Evolutionary conservation across 2,888 invertebrate genomes (phyloP).

Genomic region (Deilephila elpenor): DNA sequence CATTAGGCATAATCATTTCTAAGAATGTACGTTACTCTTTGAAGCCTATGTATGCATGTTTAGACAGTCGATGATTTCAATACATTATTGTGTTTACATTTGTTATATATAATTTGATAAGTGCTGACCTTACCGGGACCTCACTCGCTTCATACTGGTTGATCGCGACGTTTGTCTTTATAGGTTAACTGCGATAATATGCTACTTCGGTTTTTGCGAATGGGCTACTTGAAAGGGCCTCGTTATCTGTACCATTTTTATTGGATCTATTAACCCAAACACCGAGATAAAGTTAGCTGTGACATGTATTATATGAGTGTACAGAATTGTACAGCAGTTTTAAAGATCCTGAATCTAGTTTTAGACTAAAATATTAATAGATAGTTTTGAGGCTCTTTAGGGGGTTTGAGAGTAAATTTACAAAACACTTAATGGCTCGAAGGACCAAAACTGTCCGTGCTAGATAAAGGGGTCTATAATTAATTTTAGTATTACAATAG

Average conservation of each 20-base stretch:
- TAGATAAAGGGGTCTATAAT: too few relatives aligned
- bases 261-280: neutral
- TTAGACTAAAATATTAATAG: too few relatives aligned
- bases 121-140: constrained; percentile 26
- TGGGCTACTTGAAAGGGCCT: neutral
- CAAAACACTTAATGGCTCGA: too few relatives aligned
- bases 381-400: too few relatives aligned
- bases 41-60: neutral
- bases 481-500: too few relatives aligned
- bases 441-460: too few relatives aligned
- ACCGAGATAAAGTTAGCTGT: neutral
- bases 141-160: constrained; percentile 30
- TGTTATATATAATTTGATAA: constrained; percentile 18
- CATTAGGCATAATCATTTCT: neutral
- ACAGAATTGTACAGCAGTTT: too few relatives aligned
- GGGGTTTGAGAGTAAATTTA: too few relatives aligned
- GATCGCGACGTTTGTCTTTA: constrained; percentile 15
- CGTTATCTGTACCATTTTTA: neutral
- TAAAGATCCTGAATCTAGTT: too few relatives aligned
- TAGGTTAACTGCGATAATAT: constrained; percentile 33
- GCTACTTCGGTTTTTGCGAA: constrained; percentile 11
- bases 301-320: neutral
- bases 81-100: constrained; percentile 10
- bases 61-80: neutral
- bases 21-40: neutral